Evolutionary conservation across 2,113 vertebrate species (phyloP).

Genomic region (Tympanuchus pallidicinctus): DNA sequence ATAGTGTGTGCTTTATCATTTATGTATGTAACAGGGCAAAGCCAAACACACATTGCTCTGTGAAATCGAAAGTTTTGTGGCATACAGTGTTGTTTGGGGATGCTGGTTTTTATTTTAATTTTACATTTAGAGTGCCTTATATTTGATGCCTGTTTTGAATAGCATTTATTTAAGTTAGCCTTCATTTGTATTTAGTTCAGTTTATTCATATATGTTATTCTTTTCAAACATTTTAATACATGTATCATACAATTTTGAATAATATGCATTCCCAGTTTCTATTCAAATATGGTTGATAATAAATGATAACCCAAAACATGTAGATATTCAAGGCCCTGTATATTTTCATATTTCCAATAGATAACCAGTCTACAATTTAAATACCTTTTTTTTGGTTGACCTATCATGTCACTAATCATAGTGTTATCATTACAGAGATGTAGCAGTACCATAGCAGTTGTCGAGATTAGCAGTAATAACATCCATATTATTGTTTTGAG

Average conservation of each 20-base stretch:
- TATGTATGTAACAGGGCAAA: conserved; percentile 88
- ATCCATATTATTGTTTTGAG: neutral
- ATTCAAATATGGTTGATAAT: conserved; percentile 75
- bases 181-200: conserved; percentile 83
- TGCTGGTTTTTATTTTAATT: conserved; percentile 85
- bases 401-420: neutral
- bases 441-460: conserved; percentile 39
- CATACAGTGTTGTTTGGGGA: conserved; percentile 76
- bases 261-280: conserved; percentile 80
- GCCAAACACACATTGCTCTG: conserved; percentile 87
- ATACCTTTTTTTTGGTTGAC: conserved; percentile 33
- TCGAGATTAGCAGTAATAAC: neutral
- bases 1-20: conserved; percentile 81
- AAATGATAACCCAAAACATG: conserved; percentile 75
- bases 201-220: conserved; percentile 80
- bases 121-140: conserved; percentile 99
- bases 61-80: conserved; percentile 78
- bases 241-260: conserved; percentile 78
- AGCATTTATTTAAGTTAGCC: conserved; percentile 87
- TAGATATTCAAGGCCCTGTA: conserved; percentile 78
- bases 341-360: conserved; percentile 56
- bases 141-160: conserved; percentile 97
- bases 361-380: conserved; percentile 39
- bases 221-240: conserved; percentile 76
- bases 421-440: conserved; percentile 25